phyloP scores from a whole-genome alignment of 2,888 invertebrate species.

The Mesodorylaimus sp. region DNA sequence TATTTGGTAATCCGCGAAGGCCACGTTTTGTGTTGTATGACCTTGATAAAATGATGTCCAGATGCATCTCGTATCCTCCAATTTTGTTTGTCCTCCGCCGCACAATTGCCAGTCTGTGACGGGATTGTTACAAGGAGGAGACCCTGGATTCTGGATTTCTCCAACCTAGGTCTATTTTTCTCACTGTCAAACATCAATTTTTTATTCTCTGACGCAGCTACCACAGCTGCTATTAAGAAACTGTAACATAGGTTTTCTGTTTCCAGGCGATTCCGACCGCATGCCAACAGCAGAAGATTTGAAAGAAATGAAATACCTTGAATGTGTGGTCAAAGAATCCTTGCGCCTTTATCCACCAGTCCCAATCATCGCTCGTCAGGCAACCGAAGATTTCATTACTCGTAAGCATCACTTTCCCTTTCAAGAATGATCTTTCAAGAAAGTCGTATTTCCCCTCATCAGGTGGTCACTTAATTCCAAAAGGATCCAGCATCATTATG shows the following conservation, averaged over 20 bases:
- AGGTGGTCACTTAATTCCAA: constrained; percentile 19
- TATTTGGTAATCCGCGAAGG: no score
- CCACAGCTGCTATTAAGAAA: no score
- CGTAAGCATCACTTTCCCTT: background rate
- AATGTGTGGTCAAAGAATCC: constrained; percentile 25
- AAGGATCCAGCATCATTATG: constrained; percentile 24
- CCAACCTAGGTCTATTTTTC: no score
- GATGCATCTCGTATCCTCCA: no score
- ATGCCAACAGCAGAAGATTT: constrained; percentile 24
- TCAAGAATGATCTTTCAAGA: background rate
- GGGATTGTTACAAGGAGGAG: no score
- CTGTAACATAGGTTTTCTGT: background rate
- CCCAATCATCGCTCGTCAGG: constrained; percentile 23
- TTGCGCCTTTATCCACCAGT: constrained; percentile 26
- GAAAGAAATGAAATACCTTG: constrained; percentile 22
- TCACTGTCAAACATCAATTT: no score
- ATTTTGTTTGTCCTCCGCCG: no score
- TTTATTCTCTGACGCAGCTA: no score
- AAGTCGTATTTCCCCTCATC: background rate
- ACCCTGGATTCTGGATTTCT: no score
- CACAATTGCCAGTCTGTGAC: no score
- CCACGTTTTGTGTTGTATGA: no score
- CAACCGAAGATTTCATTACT: background rate
- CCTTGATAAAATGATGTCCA: no score
- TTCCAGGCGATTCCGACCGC: background rate